Percentiles rank a stretch among this genome's conserved stretches.
Evolutionary conservation across 2,888 invertebrate genomes (phyloP).

Genomic region (Adela reaumurella): DNA sequence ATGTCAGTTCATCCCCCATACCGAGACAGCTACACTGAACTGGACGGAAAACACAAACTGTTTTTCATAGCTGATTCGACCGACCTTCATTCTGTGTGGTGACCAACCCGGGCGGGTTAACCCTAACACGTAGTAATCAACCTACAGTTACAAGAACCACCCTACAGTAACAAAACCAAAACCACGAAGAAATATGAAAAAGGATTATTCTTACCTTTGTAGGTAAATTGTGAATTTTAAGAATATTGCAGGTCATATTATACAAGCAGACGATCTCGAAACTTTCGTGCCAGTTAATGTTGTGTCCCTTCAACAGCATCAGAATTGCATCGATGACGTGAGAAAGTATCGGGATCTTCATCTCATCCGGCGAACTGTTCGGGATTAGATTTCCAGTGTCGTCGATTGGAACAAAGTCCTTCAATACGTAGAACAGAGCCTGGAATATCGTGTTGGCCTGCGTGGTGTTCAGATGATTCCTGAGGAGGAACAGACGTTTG

Average conservation of each 20-base stretch:
- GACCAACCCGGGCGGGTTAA: too few species aligned
- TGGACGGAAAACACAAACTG: too few species aligned
- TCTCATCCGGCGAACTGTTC: conserved; percentile 14
- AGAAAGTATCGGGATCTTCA: conserved; percentile 15
- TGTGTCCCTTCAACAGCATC: conserved; percentile 21
- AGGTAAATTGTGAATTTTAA: conserved; percentile 18
- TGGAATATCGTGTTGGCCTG: conserved; percentile 22
- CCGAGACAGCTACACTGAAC: too few species aligned
- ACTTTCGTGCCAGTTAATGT: conserved; percentile 23
- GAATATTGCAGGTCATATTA: conserved; percentile 18
- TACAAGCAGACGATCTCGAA: conserved; percentile 21
- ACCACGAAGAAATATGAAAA: too few species aligned
- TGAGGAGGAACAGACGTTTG: conserved; percentile 18
- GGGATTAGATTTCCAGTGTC: conserved; percentile 16
- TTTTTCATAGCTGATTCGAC: too few species aligned
- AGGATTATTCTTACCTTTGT: conserved; percentile 19
- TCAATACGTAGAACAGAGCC: conserved; percentile 19
- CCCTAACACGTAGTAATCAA: too few species aligned
- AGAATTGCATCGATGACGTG: conserved; percentile 16
- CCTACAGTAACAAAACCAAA: too few species aligned
- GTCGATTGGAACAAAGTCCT: conserved; percentile 17
- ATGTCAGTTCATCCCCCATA: too few species aligned
- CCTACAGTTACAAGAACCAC: too few species aligned
- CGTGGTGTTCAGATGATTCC: conserved; percentile 15
- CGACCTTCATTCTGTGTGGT: too few species aligned